These are phyloP conservation scores for Urocynchramus pylzowi DNA, from an alignment of 2,113 vertebrate species.

Conservation along the genomic window DNA sequence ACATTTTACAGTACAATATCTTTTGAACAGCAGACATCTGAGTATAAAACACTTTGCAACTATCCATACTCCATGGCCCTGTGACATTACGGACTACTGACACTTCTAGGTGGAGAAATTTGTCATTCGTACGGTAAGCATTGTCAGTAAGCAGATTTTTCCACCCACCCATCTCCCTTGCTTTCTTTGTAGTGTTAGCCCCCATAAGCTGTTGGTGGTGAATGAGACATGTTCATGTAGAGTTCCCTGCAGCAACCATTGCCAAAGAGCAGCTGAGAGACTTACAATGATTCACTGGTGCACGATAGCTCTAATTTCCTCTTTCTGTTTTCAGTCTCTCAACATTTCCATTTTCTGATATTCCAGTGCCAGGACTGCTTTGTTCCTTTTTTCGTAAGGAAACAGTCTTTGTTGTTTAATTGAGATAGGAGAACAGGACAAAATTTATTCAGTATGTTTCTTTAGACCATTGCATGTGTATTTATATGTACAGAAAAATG, in stretches of 20 bases:
- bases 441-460: constrained; percentile 22
- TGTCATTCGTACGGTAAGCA: neutral
- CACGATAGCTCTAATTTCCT: constrained; percentile 43
- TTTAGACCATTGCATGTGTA: neutral
- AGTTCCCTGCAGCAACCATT: constrained; percentile 16
- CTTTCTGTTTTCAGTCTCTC: constrained; percentile 31
- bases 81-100: neutral
- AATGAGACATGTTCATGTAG: neutral
- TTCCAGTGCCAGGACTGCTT: constrained; percentile 29
- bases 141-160: neutral
- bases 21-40: neutral
- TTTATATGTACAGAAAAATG: neutral
- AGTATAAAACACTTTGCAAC: neutral
- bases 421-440: constrained; percentile 27
- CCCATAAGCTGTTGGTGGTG: constrained; percentile 13
- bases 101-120: neutral
- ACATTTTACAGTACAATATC: neutral
- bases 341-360: constrained; percentile 42
- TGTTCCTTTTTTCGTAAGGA: constrained; percentile 32
- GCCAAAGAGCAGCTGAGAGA: constrained; percentile 53
- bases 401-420: constrained; percentile 13
- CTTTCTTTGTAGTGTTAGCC: neutral
- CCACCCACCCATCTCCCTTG: neutral
- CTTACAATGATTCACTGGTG: constrained; percentile 45
- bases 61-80: neutral